Evolutionary conservation across 2,888 invertebrate genomes (phyloP), one percentile per base, ranked within the genome.

Genomic region (Anthrax anthrax): DNA sequence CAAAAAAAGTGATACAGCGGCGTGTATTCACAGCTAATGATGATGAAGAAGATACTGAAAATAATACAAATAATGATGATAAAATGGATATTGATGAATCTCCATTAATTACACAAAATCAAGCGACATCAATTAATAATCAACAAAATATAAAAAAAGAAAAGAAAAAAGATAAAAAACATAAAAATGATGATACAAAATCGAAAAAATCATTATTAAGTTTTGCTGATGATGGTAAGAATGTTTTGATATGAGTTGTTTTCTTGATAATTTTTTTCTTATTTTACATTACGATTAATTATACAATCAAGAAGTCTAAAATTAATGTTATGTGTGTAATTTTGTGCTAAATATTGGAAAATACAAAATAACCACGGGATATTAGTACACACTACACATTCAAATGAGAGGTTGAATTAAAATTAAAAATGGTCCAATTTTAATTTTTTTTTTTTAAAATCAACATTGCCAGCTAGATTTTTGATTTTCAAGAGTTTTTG

Each of bases 1-100:
- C 91, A 0, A 83, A 81, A 61, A 82, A 89, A 61, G 81, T 80
- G 63, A 84, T 90, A 55, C 84, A 85, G 60, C 72, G 83, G 52
- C 77, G 85, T 47, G 78, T 81, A 48, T 83, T 84, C 67, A 78
- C 79, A 59, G 77, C 77, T 50, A 78, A 80, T 54, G 81, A 81
- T 56, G 81, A 79, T 42, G 80, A 80, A 41, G 77, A 78, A 51
- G 65, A 68, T 54, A 70, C 70, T 50, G 71, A 72, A 36, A 67
- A 65, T 14, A 55, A 58, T 4, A 39, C 60, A 58, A 47, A 69
- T 70, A 19, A 68, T 69, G 54, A 65, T 54, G 59, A 66, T 57
- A 59, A 61, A 42, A 65, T 65, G 62, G 65, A 71, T 42, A 52
- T 64, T 17, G 65, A 68, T 19, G 59, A 56, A 41, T 51, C 57